Conservation (phyloP, 1,140 invertebrate genomes). For the Cataglyphis hispanica region DNA sequence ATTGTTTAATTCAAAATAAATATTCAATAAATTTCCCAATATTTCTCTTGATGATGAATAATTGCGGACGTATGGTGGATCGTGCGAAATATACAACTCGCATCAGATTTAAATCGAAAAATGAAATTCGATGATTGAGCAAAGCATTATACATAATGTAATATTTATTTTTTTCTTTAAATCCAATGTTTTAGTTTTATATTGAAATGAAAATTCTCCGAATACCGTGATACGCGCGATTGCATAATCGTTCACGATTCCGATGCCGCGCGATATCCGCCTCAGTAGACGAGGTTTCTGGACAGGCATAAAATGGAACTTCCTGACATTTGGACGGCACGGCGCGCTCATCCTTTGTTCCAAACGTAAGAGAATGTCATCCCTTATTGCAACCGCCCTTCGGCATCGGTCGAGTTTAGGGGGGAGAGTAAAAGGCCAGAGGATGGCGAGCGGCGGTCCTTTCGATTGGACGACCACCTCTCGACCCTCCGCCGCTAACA, state of each 20-base stretch:
- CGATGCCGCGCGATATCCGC: background rate
- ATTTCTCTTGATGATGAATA: constrained; percentile 30
- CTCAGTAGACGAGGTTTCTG: background rate
- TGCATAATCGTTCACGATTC: constrained; percentile 14
- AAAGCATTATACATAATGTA: background rate
- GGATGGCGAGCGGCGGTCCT: constrained; percentile 55
- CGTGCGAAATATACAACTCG: constrained; percentile 6
- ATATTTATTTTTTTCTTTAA: constrained; percentile 1
- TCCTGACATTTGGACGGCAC: constrained; percentile 64
- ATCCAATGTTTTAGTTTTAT: background rate
- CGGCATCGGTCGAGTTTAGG: constrained; percentile 19
- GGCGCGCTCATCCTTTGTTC: constrained; percentile 67
- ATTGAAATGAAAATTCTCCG: constrained; percentile 1
- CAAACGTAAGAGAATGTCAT: constrained; percentile 75
- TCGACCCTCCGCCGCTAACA: constrained; percentile 18
- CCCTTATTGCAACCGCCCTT: constrained; percentile 71
- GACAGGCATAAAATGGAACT: constrained; percentile 73
- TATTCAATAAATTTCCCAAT: constrained; percentile 38
- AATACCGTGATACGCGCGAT: background rate
- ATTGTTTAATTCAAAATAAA: constrained; percentile 54
- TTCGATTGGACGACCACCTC: constrained; percentile 66
- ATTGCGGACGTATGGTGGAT: background rate
- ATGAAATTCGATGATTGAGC: constrained; percentile 23
- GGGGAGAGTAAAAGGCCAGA: constrained; percentile 47
- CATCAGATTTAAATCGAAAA: constrained; percentile 7